Base-by-base conservation (phyloP, 92 coral and sea anemone species). In the Paragorgia papillata region DNA sequence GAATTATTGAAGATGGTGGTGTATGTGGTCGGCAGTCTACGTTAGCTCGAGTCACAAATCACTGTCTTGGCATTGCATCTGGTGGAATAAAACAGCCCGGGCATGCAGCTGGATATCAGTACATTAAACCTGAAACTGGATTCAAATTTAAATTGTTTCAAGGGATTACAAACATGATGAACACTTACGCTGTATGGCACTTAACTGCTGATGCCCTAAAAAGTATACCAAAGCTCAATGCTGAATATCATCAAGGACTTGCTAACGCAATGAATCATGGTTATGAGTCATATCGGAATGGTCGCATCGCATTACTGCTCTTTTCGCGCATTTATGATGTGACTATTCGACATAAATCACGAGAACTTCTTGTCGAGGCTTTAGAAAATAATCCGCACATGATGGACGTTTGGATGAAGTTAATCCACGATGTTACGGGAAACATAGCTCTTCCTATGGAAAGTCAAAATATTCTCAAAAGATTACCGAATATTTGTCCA, bases 1-100 rank as follows among this genome's bases (percentile, higher is more conserved):
- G 76, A 20, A 69, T 69, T 35, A 69, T 69, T 51, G 76, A 69
- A 51, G 76, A 69, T 48, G 76, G 76, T 13, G 76, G 76, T 5
- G 76, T 51, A 2, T 69, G 76, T 33, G 76, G 59, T 21, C 24
- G 76, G 30, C 76, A 69, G n/a, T 69, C n/a, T n/a, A n/a, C n/a
- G n/a, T n/a, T n/a, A n/a, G n/a, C n/a, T n/a, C n/a, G n/a, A n/a
- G n/a, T n/a, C n/a, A n/a, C n/a, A n/a, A n/a, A n/a, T n/a, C n/a
- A n/a, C n/a, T n/a, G n/a, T n/a, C n/a, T n/a, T n/a, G n/a, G n/a
- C n/a, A n/a, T n/a, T n/a, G n/a, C n/a, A n/a, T n/a, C n/a, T n/a
- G n/a, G n/a, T n/a, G n/a, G n/a, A n/a, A n/a, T n/a, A n/a, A n/a
- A n/a, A n/a, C n/a, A n/a, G n/a, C n/a, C n/a, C n/a, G n/a, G n/a